phyloP scores from a whole-genome alignment of 2,113 vertebrate genomes.

The Scortum barcoo region DNA sequence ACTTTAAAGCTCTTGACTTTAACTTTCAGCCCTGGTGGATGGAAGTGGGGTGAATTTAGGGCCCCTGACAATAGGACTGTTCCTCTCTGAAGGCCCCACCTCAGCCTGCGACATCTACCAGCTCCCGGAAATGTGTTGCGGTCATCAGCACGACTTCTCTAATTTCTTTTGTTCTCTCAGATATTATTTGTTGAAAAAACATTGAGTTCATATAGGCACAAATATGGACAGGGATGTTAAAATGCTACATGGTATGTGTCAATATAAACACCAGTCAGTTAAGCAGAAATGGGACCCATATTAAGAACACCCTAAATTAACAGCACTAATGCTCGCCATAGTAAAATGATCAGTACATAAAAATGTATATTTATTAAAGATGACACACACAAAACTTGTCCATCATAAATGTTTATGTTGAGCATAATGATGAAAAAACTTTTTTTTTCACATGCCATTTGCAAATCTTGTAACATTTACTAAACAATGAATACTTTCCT shows the following conservation, averaged over 20 bases:
- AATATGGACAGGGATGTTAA: background rate
- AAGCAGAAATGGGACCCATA: background rate
- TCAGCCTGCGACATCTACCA: background rate
- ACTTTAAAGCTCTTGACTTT: background rate
- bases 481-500: too few relatives aligned
- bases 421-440: background rate
- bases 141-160: background rate
- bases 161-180: background rate
- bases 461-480: background rate
- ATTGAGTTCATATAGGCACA: background rate
- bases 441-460: too few relatives aligned
- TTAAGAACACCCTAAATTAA: background rate
- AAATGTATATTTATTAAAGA: background rate
- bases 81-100: background rate
- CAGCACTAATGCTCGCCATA: background rate
- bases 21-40: background rate
- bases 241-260: background rate
- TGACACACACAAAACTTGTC: background rate
- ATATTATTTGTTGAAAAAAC: background rate
- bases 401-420: background rate
- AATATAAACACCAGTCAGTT: background rate
- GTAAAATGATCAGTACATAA: too few relatives aligned
- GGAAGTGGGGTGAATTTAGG: background rate
- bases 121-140: background rate
- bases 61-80: background rate